Conservation (phyloP, 2,797 vertebrate species). For the Pipistrellus kuhlii region DNA sequence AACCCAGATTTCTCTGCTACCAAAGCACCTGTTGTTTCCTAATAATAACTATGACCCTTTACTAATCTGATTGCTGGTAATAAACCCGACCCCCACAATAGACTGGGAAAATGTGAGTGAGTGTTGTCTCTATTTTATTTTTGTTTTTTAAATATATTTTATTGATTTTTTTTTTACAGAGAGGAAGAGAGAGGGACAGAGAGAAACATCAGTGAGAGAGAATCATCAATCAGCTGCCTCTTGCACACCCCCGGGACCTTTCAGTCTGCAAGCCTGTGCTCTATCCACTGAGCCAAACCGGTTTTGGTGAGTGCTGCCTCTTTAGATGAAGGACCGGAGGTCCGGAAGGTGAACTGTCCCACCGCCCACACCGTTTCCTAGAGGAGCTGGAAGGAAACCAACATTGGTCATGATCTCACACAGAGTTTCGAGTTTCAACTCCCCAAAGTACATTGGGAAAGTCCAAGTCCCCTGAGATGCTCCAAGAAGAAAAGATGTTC, state of each 20-base stretch:
- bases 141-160: too few species aligned
- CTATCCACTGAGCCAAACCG: too few species aligned
- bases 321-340: neutral
- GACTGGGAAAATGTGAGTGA: neutral
- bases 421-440: neutral
- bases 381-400: neutral
- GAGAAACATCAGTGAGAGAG: too few species aligned
- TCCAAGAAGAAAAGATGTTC: neutral
- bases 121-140: too few species aligned
- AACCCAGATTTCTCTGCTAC: neutral
- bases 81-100: accelerated
- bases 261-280: too few species aligned
- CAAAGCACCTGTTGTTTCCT: accelerated
- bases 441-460: neutral
- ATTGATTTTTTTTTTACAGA: too few species aligned
- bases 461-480: neutral
- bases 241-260: too few species aligned
- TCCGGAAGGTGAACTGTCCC: neutral
- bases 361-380: accelerated
- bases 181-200: too few species aligned
- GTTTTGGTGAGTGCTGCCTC: neutral
- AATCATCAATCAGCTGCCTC: too few species aligned
- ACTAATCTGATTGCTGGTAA: accelerated
- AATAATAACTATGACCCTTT: neutral
- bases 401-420: neutral